Evolutionary conservation across 2,888 invertebrate genomes (phyloP).

Genomic region (Monochamus alternatus): DNA sequence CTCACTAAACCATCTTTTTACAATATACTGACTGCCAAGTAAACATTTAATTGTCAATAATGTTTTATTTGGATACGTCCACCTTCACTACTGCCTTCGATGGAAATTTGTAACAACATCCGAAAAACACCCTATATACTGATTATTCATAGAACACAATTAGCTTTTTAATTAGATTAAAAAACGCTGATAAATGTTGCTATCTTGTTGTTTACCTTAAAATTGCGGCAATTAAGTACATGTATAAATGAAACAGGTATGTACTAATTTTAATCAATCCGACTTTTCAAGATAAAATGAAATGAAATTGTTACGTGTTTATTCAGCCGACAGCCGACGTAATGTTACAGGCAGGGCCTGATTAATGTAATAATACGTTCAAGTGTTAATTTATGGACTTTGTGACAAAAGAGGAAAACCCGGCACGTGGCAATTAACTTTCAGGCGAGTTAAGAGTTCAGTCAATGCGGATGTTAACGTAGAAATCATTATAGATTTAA

Average conservation of each 20-base stretch:
- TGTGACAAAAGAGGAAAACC: conserved; percentile 20
- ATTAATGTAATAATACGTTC: conserved; percentile 42
- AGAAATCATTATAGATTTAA: too few relatives aligned
- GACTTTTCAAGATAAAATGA: conserved; percentile 5
- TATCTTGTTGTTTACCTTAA: conserved; percentile 12
- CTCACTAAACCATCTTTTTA: too few relatives aligned
- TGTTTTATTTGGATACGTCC: too few relatives aligned
- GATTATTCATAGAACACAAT: not conserved
- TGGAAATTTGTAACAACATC: too few relatives aligned
- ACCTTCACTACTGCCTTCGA: too few relatives aligned
- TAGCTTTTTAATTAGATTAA: conserved; percentile 11
- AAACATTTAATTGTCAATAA: too few relatives aligned
- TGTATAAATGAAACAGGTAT: conserved; percentile 5
- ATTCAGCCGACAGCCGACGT: not conserved
- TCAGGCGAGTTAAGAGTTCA: not conserved
- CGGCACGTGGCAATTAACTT: conserved; percentile 8
- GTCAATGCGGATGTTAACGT: not conserved
- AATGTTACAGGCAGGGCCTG: conserved; percentile 33
- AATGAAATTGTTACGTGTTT: not conserved
- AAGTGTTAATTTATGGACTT: conserved; percentile 42
- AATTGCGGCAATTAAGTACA: not conserved
- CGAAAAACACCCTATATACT: too few relatives aligned
- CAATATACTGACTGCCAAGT: too few relatives aligned
- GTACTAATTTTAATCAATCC: conserved; percentile 9
- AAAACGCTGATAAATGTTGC: not conserved